Evolutionary conservation across 2,888 invertebrate genomes (phyloP).

Genomic region (Piscicola geometra): DNA sequence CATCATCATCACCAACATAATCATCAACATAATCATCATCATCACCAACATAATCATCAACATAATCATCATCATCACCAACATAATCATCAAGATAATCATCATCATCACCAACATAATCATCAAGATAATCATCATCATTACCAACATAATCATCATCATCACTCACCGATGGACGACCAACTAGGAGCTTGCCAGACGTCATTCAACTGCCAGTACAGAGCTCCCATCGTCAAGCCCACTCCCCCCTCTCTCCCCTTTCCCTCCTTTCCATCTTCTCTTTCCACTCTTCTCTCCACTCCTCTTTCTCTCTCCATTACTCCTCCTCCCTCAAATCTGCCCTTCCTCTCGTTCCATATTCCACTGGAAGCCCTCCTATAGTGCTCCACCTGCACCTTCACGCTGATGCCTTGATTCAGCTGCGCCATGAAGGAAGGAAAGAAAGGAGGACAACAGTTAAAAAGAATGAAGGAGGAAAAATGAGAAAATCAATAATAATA

Average conservation of each 20-base stretch:
- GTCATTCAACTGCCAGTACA: constrained; percentile 97
- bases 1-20: neutral
- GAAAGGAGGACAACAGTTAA: neutral
- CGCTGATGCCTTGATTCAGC: constrained; percentile 76
- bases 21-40: neutral
- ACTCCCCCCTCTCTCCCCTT: constrained; percentile 56
- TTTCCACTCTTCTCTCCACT: constrained; percentile 62
- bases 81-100: neutral
- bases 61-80: neutral
- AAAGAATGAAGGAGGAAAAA: neutral
- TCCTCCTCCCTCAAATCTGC: constrained; percentile 60
- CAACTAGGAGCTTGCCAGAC: constrained; percentile 96
- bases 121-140: neutral
- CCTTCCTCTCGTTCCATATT: neutral
- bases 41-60: neutral
- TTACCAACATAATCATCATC: neutral
- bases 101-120: neutral
- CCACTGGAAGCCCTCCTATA: constrained; percentile 40
- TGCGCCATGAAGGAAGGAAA: constrained; percentile 43
- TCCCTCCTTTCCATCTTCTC: constrained; percentile 78
- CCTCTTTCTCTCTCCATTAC: constrained; percentile 79
- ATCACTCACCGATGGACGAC: constrained; percentile 57
- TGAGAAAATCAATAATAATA: neutral
- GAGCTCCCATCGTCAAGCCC: constrained; percentile 85
- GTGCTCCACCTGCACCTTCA: constrained; percentile 75